Evolutionary conservation across 2,113 vertebrate species (phyloP).

Genomic region (Psilopogon haemacephalus): DNA sequence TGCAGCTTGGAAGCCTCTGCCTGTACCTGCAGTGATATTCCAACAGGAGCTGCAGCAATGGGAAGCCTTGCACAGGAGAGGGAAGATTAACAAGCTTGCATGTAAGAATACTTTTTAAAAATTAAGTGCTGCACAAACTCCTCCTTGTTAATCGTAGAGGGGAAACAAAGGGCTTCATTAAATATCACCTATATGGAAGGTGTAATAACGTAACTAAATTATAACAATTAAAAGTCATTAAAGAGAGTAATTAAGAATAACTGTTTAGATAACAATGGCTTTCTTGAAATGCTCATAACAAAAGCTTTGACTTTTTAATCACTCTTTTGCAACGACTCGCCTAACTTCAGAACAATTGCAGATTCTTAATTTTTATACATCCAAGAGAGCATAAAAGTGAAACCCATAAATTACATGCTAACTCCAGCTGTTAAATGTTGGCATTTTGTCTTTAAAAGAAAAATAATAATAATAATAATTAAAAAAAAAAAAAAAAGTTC

Average conservation of each 20-base stretch:
- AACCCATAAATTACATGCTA: slow-evolving; percentile 79
- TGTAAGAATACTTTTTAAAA: not conserved
- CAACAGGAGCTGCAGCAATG: not conserved
- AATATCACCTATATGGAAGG: slow-evolving; percentile 35
- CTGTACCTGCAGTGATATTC: not conserved
- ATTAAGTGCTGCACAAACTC: slow-evolving; percentile 23
- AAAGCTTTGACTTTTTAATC: slow-evolving; percentile 64
- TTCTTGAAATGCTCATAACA: slow-evolving; percentile 47
- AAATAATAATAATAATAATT: not conserved
- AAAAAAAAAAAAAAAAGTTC: slow-evolving; percentile 75
- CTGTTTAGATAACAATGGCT: slow-evolving; percentile 74
- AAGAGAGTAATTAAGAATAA: slow-evolving; percentile 67
- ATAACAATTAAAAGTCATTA: slow-evolving; percentile 73
- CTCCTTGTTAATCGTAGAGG: slow-evolving; percentile 44
- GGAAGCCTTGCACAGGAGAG: not conserved
- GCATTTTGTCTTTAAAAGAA: slow-evolving; percentile 79
- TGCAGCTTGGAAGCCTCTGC: not conserved
- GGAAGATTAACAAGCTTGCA: not conserved
- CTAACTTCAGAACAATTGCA: slow-evolving; percentile 64
- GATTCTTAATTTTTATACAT: slow-evolving; percentile 71
- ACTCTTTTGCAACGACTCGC: slow-evolving; percentile 39
- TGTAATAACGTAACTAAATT: slow-evolving; percentile 61
- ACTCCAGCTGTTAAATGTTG: slow-evolving; percentile 81
- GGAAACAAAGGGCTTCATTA: slow-evolving; percentile 68
- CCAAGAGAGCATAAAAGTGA: slow-evolving; percentile 68